Base-by-base conservation (phyloP, 2,113 vertebrate species). In the Cebus imitator region DNA sequence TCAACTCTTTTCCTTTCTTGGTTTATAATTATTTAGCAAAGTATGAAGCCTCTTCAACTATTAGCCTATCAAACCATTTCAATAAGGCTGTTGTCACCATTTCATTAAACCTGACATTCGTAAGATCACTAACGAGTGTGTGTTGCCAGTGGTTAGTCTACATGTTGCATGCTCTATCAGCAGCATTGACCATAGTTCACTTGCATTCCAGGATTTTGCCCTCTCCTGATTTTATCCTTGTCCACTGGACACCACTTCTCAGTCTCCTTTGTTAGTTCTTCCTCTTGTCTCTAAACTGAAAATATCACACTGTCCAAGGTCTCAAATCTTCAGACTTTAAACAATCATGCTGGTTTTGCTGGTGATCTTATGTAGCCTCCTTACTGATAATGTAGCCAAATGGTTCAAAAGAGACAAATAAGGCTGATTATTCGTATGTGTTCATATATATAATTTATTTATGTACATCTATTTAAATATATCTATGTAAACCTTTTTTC, bases 111-210 rank as follows among this genome's bases (percentile, higher is more conserved):
- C 13, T 27, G 30, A 35, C 40, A 10, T 89, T 40, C 35, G 8
- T 5, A 48, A 20, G 43, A 27, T 66, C 21, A 5, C 18, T 43
- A 20, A 13, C 4, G 30, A 89, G 27, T 57, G 23, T 70, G 11
- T 35, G 30, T 18, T 55, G 8, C 18, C 57, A 6, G 9, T 11
- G 18, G 27, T 58, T 13, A 45, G 27, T 30, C 14, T 48, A 32
- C 75, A 2, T 18, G 12, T 30, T 2, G 14, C 13, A 4, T 30
- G 25, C 40, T 12, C 35, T 8, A 2, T 40, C 9, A 3, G n/a
- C 30, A 21, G 27, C 2, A 16, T 0, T 35, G 25, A 20, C 43
- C 4, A 20, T 25, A 14, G 43, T 20, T 43, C 21, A 40, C n/a
- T 81, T 43, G 48, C 25, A 21, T n/a, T 43, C 18, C 6, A 27